A percentile compares a stretch with the other conserved stretches of the same genome.
These are phyloP conservation scores for Drosophila antonietae DNA, from an alignment of 2,888 invertebrate genomes.

Conservation along the genomic window DNA sequence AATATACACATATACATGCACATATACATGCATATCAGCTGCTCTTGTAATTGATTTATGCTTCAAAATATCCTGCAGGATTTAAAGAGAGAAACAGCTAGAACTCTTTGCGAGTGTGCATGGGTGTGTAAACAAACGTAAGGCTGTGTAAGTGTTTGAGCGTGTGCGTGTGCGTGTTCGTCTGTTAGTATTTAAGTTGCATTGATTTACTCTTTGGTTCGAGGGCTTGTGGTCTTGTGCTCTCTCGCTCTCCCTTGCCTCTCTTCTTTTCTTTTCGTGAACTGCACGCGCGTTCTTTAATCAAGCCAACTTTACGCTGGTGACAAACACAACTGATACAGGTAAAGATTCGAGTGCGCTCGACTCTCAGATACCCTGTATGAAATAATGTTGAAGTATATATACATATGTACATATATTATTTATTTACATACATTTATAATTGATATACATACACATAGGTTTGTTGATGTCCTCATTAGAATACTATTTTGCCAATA, in stretches of 20 bases:
- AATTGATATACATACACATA: too few relatives aligned
- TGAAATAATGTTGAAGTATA: too few relatives aligned
- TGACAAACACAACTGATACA: constrained; percentile 46
- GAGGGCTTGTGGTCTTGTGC: constrained; percentile 18
- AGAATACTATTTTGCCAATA: neutral
- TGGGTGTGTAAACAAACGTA: constrained; percentile 18
- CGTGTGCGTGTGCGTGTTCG: constrained; percentile 3
- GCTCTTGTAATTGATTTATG: constrained; percentile 17
- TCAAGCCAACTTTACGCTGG: constrained; percentile 40
- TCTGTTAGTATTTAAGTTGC: constrained; percentile 16
- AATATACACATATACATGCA: neutral
- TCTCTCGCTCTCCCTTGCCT: constrained; percentile 15
- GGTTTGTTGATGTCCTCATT: too few relatives aligned
- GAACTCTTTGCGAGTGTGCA: constrained; percentile 7
- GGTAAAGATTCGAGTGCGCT: neutral
- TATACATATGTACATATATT: too few relatives aligned
- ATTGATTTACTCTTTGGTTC: constrained; percentile 32
- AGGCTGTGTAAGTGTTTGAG: neutral
- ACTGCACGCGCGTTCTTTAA: constrained; percentile 46
- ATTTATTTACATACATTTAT: too few relatives aligned
- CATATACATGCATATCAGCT: constrained; percentile 10
- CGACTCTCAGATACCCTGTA: neutral
- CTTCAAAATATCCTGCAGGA: constrained; percentile 17
- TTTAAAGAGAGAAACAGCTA: constrained; percentile 11
- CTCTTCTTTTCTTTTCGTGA: constrained; percentile 15